Conservation (phyloP, 1,140 invertebrate genomes). For the Anastrepha ludens region DNA sequence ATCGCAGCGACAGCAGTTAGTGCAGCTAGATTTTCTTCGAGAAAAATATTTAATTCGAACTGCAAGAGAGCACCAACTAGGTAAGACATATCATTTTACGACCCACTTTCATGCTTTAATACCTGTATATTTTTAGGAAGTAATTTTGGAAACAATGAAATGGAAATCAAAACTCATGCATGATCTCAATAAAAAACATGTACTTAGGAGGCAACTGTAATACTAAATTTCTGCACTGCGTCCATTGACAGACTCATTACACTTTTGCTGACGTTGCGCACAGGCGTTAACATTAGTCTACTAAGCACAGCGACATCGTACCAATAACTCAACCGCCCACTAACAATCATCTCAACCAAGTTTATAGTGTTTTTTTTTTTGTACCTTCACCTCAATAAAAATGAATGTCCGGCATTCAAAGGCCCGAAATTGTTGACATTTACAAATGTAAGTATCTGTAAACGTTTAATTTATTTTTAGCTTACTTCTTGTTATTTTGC, state of each 20-base stretch:
- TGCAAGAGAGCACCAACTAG: too few species aligned
- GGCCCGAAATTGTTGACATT: constrained; percentile 10
- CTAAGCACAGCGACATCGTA: neutral
- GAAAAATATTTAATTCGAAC: too few species aligned
- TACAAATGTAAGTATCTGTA: neutral
- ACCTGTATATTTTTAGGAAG: too few species aligned
- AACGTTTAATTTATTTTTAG: neutral
- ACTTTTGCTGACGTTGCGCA: neutral
- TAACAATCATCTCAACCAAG: neutral
- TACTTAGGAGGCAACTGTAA: too few species aligned
- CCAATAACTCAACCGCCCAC: neutral
- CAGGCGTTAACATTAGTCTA: neutral
- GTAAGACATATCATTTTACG: too few species aligned
- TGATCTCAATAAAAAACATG: too few species aligned
- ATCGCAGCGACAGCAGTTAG: too few species aligned
- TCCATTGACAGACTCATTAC: neutral
- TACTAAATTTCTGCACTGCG: neutral
- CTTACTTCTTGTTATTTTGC: constrained; percentile 2
- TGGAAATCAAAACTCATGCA: too few species aligned
- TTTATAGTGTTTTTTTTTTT: neutral
- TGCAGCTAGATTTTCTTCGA: too few species aligned
- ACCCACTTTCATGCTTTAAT: too few species aligned
- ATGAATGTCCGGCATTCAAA: neutral
- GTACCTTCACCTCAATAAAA: neutral
- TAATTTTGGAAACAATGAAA: too few species aligned